Base-by-base conservation (phyloP, 2,113 vertebrate genomes). In the Rhinoderma darwinii region DNA sequence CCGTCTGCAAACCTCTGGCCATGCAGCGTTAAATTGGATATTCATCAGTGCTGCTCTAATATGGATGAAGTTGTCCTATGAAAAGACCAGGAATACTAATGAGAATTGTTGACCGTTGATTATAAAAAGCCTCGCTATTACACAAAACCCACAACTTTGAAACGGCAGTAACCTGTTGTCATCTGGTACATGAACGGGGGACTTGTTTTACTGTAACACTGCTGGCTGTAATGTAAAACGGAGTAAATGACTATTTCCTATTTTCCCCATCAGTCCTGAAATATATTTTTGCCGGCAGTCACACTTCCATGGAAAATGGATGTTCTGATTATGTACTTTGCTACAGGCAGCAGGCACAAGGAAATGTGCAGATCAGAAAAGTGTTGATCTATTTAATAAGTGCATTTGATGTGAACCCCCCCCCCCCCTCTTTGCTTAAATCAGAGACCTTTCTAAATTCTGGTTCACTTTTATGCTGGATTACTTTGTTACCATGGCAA, bases 21-120 rank as follows among this genome's bases (percentile, higher is more conserved):
- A 75, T 87, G n/a, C 86, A 87, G 86, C 86, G 79, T 87, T 87
- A 82, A 87, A 87, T 87, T 87, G 86, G 78, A 82, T 87, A 82
- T 87, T 87, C 86, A 87, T 87, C 86, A 87, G 86, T 50, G 70
- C 86, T 82, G 86, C 79, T 82, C 77, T 87, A 75, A 87, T 87
- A 82, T 87, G 47, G 70, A 82, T 87, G 86, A 87, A 82, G 79
- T 87, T 87, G 86, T 87, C 86, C 78, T 82, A 37, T 75, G 86
- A 82, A 73, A 87, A 73, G 51, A 47, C 68, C 22, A 59, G 51
- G 79, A 87, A 87, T 87, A 87, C 79, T 47, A 63, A 44, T 50
- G 51, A 47, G 14, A 82, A 44, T 35, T 56, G 14, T 61, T 87
- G 70, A 75, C 86, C 35, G 15, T 51, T 22, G 32, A 47, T 39